Evolutionary conservation across 23 tunicate species (phyloP).

Genomic region (Ciona savignyi): DNA sequence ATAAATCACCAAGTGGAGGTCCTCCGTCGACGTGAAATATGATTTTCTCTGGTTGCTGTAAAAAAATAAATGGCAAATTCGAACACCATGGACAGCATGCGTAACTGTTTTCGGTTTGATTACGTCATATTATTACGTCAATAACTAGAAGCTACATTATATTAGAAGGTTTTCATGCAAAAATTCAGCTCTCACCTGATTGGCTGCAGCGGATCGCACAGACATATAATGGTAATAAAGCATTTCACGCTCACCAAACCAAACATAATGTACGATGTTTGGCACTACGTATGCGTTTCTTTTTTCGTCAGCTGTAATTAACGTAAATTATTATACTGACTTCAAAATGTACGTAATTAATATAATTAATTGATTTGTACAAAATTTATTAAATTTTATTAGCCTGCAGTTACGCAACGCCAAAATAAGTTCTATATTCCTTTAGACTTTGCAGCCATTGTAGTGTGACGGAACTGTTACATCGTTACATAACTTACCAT

Average conservation of each 20-base stretch:
- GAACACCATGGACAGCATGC: neutral
- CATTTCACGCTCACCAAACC: slow-evolving; percentile 17
- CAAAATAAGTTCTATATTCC: too few species aligned
- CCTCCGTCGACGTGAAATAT: slow-evolving; percentile 14
- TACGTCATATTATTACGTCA: neutral
- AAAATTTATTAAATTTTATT: neutral
- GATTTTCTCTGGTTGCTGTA: slow-evolving; percentile 20
- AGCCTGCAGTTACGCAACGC: too few species aligned
- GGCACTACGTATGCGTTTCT: slow-evolving; percentile 3
- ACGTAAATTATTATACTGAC: neutral
- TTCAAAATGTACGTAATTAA: neutral
- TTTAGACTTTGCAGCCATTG: too few species aligned
- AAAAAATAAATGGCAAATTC: neutral
- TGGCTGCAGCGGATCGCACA: slow-evolving; percentile 26
- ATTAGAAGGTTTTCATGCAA: neutral
- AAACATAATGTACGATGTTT: slow-evolving; percentile 26
- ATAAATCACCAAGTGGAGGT: slow-evolving; percentile 7
- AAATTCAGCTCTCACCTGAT: slow-evolving; percentile 5
- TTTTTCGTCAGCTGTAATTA: neutral
- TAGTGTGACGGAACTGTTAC: neutral
- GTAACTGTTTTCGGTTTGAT: neutral
- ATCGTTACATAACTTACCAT: neutral
- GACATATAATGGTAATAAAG: slow-evolving; percentile 18
- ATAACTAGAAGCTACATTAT: neutral
- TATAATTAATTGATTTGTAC: neutral